Evolutionary conservation across 2,113 vertebrate species (phyloP).

Genomic region (Coptodon bakossiorum): DNA sequence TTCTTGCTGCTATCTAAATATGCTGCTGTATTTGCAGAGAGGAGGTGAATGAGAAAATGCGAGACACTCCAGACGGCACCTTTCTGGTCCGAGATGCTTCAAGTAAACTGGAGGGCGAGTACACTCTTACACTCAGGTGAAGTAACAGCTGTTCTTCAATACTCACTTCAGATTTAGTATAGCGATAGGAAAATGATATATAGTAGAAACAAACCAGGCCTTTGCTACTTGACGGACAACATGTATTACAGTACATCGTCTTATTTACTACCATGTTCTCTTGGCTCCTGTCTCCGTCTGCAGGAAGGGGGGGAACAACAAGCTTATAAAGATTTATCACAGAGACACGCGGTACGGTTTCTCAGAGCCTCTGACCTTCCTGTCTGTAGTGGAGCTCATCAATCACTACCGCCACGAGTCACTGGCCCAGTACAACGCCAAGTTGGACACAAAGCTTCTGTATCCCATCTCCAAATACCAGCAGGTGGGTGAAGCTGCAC

Average conservation of each 20-base stretch:
- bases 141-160: neutral
- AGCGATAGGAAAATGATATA: neutral
- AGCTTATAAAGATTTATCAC: conserved; percentile 98
- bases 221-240: neutral
- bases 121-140: conserved; percentile 82
- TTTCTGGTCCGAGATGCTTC: conserved; percentile 90
- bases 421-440: conserved; percentile 94
- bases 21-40: conserved; percentile 70
- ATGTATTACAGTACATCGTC: neutral
- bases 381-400: conserved; percentile 92
- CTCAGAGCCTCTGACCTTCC: conserved; percentile 95
- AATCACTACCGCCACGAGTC: conserved; percentile 97
- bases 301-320: conserved; percentile 99
- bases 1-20: neutral
- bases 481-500: conserved; percentile 77
- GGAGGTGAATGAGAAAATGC: conserved; percentile 88
- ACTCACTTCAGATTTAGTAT: neutral
- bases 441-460: conserved; percentile 90
- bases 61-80: conserved; percentile 86
- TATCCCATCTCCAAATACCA: conserved; percentile 96
- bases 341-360: conserved; percentile 90
- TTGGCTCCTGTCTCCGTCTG: conserved; percentile 35
- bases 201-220: neutral
- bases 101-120: conserved; percentile 90
- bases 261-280: neutral